A percentile compares a stretch with the other conserved stretches of the same genome.
These are phyloP conservation scores for Megalurothrips usitatus DNA, from an alignment of 2,888 invertebrate genomes.

Conservation along the genomic window DNA sequence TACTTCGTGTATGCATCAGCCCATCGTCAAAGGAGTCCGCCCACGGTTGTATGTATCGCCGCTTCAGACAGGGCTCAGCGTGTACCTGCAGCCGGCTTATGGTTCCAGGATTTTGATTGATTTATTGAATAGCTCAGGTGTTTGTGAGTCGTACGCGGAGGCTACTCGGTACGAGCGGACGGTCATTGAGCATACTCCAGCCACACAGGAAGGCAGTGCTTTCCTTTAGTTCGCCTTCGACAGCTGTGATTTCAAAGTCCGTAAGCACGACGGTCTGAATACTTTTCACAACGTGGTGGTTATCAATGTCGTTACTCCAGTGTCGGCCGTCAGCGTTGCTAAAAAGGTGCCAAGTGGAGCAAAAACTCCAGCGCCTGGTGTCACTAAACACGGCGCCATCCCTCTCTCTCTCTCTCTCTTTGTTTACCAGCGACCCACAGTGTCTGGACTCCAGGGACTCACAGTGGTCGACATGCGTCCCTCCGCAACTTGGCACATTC, in stretches of 20 bases:
- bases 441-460: neutral
- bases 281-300: conserved; percentile 24
- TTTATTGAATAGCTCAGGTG: conserved; percentile 22
- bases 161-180: neutral
- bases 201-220: neutral
- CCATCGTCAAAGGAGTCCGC: neutral
- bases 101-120: conserved; percentile 27
- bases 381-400: neutral
- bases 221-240: conserved; percentile 7
- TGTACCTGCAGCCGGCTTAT: conserved; percentile 29
- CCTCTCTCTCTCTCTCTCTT: no score
- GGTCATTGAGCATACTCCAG: neutral
- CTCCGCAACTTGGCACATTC: neutral
- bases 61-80: conserved; percentile 25
- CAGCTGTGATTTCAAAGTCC: conserved; percentile 12
- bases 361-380: neutral
- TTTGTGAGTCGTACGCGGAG: conserved; percentile 28
- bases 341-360: neutral
- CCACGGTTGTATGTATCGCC: conserved; percentile 33
- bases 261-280: neutral
- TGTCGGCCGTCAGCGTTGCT: neutral
- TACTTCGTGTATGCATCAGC: neutral
- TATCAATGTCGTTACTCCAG: neutral
- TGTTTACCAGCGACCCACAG: neutral
- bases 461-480: neutral